Percentiles rank a stretch among this genome's conserved stretches.
phyloP scores from a whole-genome alignment of 2,797 vertebrate species.

The Poecilia gillii region DNA sequence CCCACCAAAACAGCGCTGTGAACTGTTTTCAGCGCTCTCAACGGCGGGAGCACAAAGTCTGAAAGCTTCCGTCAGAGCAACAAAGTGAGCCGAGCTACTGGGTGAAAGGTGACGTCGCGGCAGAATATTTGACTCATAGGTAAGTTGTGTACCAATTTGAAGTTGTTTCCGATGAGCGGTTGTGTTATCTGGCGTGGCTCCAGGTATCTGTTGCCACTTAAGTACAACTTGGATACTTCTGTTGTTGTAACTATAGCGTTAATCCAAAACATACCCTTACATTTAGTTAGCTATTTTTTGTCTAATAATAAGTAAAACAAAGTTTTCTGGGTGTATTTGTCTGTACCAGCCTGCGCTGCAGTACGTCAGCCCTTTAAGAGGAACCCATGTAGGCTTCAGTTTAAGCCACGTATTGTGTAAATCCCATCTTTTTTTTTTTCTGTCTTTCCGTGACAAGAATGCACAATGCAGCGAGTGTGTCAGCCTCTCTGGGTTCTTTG shows the following conservation, averaged over 20 bases:
- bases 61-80: neutral
- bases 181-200: neutral
- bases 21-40: neutral
- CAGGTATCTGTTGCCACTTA: neutral
- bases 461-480: conserved; percentile 80
- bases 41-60: conserved; percentile 5
- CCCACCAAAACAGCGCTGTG: neutral
- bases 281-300: neutral
- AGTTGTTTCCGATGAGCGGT: neutral
- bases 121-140: conserved; percentile 51
- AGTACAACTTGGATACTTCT: neutral
- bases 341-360: conserved; percentile 17
- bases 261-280: neutral
- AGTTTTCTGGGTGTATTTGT: conserved; percentile 2
- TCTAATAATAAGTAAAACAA: neutral
- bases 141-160: conserved; percentile 51
- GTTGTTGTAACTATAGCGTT: neutral
- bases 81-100: conserved; percentile 31
- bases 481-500: conserved; percentile 85
- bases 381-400: conserved; percentile 16
- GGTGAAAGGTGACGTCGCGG: conserved; percentile 68
- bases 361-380: conserved; percentile 5
- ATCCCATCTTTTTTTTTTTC: conserved; percentile 18
- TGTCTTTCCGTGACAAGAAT: conserved; percentile 70
- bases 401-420: conserved; percentile 23